Evolutionary conservation across 2,113 vertebrate genomes (phyloP).

Genomic region (Calyptommatus sinebrachiatus): DNA sequence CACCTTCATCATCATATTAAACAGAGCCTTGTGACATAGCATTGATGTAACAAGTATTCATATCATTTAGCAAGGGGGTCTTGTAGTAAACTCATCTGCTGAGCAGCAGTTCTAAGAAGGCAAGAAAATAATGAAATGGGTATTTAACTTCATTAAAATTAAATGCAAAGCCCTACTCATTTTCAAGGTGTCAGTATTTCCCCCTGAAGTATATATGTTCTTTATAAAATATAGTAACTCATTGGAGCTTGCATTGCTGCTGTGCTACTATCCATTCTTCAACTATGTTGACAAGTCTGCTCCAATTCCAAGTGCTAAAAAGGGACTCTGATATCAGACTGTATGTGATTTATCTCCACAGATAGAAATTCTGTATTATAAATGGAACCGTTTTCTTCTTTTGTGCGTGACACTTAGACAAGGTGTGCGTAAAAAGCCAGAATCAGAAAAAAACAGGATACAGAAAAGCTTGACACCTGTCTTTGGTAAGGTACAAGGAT

Average conservation of each 20-base stretch:
- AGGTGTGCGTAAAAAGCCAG: background rate
- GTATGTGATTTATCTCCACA: slow-evolving; percentile 1
- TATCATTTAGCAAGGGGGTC: too few relatives aligned
- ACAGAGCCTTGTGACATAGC: background rate
- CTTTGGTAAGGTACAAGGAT: background rate
- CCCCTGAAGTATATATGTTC: slow-evolving; percentile 6
- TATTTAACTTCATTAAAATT: slow-evolving; percentile 19
- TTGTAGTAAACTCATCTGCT: background rate
- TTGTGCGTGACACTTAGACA: background rate
- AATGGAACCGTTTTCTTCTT: background rate
- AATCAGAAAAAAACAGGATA: background rate
- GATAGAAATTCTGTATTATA: slow-evolving; percentile 2
- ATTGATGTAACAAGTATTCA: background rate
- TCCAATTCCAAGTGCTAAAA: background rate
- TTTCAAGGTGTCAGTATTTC: slow-evolving; percentile 7
- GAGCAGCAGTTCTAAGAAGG: background rate
- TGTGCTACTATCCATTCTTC: slow-evolving; percentile 13
- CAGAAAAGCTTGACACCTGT: background rate
- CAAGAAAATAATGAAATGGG: slow-evolving; percentile 8
- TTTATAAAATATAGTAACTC: slow-evolving; percentile 21
- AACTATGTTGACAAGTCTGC: slow-evolving; percentile 1
- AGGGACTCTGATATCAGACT: background rate
- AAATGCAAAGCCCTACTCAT: slow-evolving; percentile 4
- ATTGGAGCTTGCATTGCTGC: slow-evolving; percentile 9
- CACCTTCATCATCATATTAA: background rate